Evolutionary conservation across 2,888 invertebrate species (phyloP).

Genomic region (Cephus pulcher): DNA sequence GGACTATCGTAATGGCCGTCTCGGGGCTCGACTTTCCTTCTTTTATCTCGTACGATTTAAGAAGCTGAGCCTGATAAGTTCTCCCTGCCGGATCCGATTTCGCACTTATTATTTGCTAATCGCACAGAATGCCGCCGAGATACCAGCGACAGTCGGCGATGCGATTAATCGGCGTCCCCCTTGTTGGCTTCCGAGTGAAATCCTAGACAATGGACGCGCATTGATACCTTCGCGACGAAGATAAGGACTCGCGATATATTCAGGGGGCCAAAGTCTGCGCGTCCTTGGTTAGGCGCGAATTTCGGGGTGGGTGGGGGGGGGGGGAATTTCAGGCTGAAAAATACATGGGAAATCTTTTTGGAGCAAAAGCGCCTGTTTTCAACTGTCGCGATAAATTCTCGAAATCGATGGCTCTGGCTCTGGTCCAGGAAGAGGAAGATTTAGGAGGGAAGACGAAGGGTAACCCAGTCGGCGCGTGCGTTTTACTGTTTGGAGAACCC

Average conservation of each 20-base stretch:
- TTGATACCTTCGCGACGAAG: not conserved
- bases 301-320: not conserved
- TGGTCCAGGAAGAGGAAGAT: conserved; percentile 16
- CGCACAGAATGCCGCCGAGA: conserved; percentile 25
- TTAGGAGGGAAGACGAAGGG: conserved; percentile 9
- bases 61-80: not conserved
- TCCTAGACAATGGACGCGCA: not conserved
- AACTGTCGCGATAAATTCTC: conserved; percentile 9
- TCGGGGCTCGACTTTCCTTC: conserved; percentile 31
- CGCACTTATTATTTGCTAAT: conserved; percentile 44
- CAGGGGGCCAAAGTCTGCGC: conserved; percentile 21
- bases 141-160: not conserved
- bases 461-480: not conserved
- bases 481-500: conserved; percentile 13
- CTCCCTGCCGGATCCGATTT: too few relatives aligned
- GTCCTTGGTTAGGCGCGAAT: not conserved
- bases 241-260: conserved; percentile 10
- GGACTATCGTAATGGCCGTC: conserved; percentile 7
- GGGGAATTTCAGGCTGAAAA: not conserved
- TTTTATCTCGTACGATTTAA: conserved; percentile 7
- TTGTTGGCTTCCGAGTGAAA: not conserved
- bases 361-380: not conserved
- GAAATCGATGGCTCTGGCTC: conserved; percentile 19
- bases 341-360: not conserved
- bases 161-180: too few relatives aligned